A percentile compares a stretch with the other conserved stretches of the same genome.
These are phyloP conservation scores for Campoplex nolae DNA, from an alignment of 2,888 invertebrate genomes.

Conservation along the genomic window DNA sequence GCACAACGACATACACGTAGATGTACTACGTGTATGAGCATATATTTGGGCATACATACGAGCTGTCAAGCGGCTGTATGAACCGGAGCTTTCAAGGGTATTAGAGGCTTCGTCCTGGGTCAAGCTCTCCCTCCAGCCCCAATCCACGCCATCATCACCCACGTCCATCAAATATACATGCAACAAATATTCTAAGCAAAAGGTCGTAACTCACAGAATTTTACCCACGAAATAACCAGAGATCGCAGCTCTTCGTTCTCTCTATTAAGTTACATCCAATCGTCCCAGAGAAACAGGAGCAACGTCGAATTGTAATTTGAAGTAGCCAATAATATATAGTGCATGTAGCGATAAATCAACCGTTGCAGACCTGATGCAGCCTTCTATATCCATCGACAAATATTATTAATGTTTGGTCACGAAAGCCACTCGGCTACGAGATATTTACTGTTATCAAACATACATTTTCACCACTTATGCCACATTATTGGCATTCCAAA, in stretches of 20 bases:
- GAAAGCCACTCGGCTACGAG: not conserved
- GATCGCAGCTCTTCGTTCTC: not conserved
- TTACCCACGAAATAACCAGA: not conserved
- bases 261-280: not conserved
- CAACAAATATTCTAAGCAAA: not conserved
- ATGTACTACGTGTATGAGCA: not conserved
- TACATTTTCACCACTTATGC: not conserved
- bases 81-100: slow-evolving; percentile 39
- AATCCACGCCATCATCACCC: slow-evolving; percentile 35
- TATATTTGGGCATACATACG: not conserved
- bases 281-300: not conserved
- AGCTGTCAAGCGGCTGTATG: slow-evolving; percentile 7
- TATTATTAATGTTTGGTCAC: not conserved
- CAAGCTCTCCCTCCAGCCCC: slow-evolving; percentile 7
- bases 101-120: slow-evolving; percentile 45
- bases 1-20: not conserved
- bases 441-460: not conserved
- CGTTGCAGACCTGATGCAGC: not conserved
- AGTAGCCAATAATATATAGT: not conserved
- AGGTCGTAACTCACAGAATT: not conserved
- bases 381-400: not conserved
- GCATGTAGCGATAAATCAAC: not conserved
- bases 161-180: slow-evolving; percentile 22
- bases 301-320: not conserved
- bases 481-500: not conserved